Conservation (phyloP, 2,888 invertebrate species). For the Kuschelorhynchus macadamiae region DNA sequence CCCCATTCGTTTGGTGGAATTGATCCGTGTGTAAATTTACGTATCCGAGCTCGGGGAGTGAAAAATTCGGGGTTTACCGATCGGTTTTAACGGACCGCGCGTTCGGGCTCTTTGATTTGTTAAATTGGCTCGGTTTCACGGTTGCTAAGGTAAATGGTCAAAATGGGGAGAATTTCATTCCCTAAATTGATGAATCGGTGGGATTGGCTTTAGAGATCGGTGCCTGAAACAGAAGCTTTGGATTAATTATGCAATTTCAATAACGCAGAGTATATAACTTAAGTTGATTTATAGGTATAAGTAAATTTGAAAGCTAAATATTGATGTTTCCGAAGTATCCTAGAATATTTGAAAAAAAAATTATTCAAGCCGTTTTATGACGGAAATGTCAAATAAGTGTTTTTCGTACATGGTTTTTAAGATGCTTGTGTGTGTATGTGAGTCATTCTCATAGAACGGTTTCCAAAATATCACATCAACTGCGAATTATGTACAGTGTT, state of each 20-base stretch:
- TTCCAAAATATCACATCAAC: too few species aligned
- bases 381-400: too few species aligned
- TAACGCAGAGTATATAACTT: too few species aligned
- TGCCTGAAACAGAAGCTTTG: neutral
- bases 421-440: too few species aligned
- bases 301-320: too few species aligned
- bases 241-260: too few species aligned
- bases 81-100: conserved; percentile 38
- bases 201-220: neutral
- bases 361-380: too few species aligned
- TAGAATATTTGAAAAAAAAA: too few species aligned
- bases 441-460: too few species aligned
- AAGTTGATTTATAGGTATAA: neutral
- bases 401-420: too few species aligned
- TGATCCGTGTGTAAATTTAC: conserved; percentile 47
- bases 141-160: conserved; percentile 45
- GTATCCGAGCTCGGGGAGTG: conserved; percentile 30
- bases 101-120: conserved; percentile 44
- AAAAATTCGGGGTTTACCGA: conserved; percentile 44
- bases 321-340: too few species aligned
- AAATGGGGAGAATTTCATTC: conserved; percentile 25
- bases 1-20: conserved; percentile 31
- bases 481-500: too few species aligned
- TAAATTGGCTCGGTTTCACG: conserved; percentile 46
- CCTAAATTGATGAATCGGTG: conserved; percentile 30